These are phyloP conservation scores for Tanypteryx hageni DNA, from an alignment of 2,888 invertebrate species.

Conservation along the genomic window DNA sequence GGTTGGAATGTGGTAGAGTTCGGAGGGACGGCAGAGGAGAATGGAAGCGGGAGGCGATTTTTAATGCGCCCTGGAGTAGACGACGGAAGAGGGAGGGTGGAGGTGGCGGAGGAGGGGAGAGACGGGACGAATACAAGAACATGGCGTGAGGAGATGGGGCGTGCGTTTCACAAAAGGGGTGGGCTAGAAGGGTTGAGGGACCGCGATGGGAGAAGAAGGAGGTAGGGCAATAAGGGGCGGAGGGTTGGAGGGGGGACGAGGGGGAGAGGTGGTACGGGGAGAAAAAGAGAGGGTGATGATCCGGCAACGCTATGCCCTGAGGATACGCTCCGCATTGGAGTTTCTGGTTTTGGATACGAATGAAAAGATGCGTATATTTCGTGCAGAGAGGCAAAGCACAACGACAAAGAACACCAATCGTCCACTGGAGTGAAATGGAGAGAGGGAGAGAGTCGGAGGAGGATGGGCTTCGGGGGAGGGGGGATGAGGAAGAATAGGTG, in stretches of 20 bases:
- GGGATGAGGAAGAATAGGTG: background rate
- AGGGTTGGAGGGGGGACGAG: slow-evolving; percentile 2
- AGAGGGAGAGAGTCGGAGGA: background rate
- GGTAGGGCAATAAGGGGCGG: background rate
- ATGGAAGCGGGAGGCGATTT: background rate
- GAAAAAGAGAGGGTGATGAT: slow-evolving; percentile 37
- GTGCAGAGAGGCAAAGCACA: slow-evolving; percentile 44
- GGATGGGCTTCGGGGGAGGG: background rate
- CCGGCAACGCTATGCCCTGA: slow-evolving; percentile 49
- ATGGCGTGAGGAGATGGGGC: background rate
- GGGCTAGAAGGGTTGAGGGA: background rate
- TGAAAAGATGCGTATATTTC: slow-evolving; percentile 63
- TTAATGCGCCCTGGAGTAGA: background rate
- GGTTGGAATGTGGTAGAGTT: background rate
- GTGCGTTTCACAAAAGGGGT: background rate
- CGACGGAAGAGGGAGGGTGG: background rate
- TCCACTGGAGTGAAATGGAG: slow-evolving; percentile 56
- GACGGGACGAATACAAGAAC: no score
- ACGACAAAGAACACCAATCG: slow-evolving; percentile 61
- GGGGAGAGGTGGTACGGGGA: background rate
- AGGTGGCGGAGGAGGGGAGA: background rate
- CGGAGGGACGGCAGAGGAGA: background rate
- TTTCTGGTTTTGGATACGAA: slow-evolving; percentile 62
- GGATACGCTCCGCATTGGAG: slow-evolving; percentile 61
- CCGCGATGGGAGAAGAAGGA: background rate